Base-by-base conservation (phyloP, 1,140 invertebrate species). In the Scylla paramamosain region DNA sequence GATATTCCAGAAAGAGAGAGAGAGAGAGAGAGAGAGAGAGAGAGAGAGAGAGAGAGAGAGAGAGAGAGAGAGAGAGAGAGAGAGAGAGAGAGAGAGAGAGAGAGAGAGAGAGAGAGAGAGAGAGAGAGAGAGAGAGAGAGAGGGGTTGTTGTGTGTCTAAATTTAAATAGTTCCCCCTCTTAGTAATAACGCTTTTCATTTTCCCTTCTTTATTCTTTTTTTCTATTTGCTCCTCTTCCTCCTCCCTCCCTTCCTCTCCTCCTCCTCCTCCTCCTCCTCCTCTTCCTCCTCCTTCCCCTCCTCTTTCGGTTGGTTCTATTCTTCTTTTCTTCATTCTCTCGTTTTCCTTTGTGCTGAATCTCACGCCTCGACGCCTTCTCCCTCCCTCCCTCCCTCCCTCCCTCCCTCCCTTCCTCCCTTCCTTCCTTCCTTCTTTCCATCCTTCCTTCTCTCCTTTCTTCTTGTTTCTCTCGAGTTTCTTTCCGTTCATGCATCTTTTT, bases 281-380 rank as follows among this genome's bases (percentile, higher is more conserved):
- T 77, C 67, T 20, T n/a, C 6, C 20, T n/a, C n/a, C 67, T 25
- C 25, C 20, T n/a, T 20, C 20, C 25, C 6, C 67, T n/a, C 67
- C 20, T n/a, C 16, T 7, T 1, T 59, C 10, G 52, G 52, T 59
- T 59, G 52, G 52, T 59, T 25, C 67, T n/a, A 77, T 77, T 77
- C 20, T 77, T 77, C 67, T 77, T 20, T n/a, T 77, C 67, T 77
- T n/a, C 67, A 77, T 77, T 77, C 67, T 77, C 67, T 77, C 67
- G 67, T 77, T 77, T 77, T 77, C 67, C 20, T 77, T 77, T 77
- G 67, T 77, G 25, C 67, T 20, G 12, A 12, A n/a, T n/a, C n/a
- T 77, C 67, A 77, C 67, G 67, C 67, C 67, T 77, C 67, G 67
- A 77, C 67, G 25, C 67, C 67, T 59, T 8, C 52, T 59, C 20